These are phyloP conservation scores for Benthosema pterotum DNA, from an alignment of 2,797 vertebrate species.

Conservation along the genomic window DNA sequence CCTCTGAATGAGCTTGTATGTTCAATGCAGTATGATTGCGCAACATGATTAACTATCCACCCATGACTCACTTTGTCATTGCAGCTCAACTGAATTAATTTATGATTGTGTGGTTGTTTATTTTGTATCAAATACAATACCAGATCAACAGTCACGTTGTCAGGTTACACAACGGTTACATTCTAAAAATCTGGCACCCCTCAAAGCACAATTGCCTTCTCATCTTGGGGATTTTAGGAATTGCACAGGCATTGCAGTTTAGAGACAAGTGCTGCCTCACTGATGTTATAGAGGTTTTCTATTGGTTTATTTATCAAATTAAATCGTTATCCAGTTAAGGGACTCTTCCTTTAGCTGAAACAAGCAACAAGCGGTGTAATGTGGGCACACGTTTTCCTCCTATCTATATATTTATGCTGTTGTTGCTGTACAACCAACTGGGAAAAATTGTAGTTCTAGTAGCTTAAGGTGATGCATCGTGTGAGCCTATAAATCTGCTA, in stretches of 20 bases:
- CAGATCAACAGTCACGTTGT: constrained; percentile 19
- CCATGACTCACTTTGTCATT: no score
- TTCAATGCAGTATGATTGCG: no score
- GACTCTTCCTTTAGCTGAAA: background rate
- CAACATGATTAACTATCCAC: no score
- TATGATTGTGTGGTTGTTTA: background rate
- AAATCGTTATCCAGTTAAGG: constrained; percentile 11
- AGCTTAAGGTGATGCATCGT: no score
- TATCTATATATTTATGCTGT: no score
- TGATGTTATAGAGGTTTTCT: background rate
- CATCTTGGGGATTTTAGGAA: constrained; percentile 13
- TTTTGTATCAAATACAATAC: background rate
- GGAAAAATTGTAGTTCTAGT: no score
- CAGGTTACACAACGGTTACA: constrained; percentile 6
- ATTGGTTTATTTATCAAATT: constrained; percentile 26
- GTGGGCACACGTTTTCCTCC: no score
- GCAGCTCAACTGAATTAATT: background rate
- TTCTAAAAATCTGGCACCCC: no score
- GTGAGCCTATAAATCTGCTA: no score
- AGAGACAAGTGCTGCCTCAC: background rate
- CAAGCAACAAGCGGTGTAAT: background rate
- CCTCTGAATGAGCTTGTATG: constrained; percentile 6
- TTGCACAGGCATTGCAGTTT: background rate
- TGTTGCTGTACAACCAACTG: no score
- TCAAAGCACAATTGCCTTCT: background rate